Evolutionary conservation across 1,140 invertebrate species (phyloP).

Genomic region (Cydia amplana): DNA sequence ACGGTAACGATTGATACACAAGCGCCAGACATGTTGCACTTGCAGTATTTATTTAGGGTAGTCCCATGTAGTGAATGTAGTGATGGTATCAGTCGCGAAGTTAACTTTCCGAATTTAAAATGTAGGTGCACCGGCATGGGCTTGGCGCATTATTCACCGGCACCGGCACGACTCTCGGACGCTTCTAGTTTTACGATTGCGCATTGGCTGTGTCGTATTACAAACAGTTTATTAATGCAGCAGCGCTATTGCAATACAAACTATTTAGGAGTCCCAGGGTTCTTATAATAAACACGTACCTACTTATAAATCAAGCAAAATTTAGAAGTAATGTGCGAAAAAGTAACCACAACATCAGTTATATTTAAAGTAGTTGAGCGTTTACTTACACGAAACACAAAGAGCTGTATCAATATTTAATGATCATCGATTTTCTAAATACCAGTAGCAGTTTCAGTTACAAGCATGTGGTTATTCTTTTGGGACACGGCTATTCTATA

Average conservation of each 20-base stretch:
- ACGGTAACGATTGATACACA: neutral
- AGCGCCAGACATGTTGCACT: neutral
- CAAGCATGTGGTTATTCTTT: neutral
- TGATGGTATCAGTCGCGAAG: neutral
- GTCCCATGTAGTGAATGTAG: no score
- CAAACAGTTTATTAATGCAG: conserved; percentile 13
- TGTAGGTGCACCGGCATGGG: conserved; percentile 6
- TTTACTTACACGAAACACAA: conserved; percentile 2
- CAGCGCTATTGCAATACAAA: neutral
- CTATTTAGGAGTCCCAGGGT: neutral
- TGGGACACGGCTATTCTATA: neutral
- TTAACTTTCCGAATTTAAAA: conserved; percentile 20
- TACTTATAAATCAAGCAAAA: no score
- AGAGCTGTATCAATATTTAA: neutral
- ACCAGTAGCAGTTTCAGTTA: neutral
- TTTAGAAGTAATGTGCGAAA: no score
- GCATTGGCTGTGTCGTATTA: conserved; percentile 17
- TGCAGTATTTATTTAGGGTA: conserved; percentile 1
- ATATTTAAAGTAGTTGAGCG: conserved; percentile 18
- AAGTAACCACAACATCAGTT: neutral
- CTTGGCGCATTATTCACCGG: conserved; percentile 17
- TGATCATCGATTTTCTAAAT: neutral
- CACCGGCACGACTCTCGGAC: conserved; percentile 17
- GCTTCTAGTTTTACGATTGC: conserved; percentile 29
- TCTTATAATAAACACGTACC: neutral